These are phyloP conservation scores for Megastigmus dorsalis DNA, from an alignment of 2,888 invertebrate genomes.

Conservation along the genomic window DNA sequence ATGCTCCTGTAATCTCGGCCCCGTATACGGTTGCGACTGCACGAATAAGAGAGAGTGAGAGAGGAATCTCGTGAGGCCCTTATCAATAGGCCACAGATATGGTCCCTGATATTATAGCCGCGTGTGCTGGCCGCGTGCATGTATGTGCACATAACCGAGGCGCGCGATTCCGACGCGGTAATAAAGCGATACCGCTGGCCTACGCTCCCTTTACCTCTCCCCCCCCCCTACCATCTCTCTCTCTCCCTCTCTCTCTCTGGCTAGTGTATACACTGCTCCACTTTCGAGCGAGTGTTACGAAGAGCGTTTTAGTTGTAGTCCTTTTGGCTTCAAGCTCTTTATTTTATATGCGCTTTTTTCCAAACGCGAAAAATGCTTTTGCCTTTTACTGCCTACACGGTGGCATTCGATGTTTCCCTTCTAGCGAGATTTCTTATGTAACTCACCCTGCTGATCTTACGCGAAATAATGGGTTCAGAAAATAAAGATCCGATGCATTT, in stretches of 20 bases:
- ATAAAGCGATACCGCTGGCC: slow-evolving; percentile 35
- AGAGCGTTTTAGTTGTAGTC: background rate
- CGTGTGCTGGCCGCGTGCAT: background rate
- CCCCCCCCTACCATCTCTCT: background rate
- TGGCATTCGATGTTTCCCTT: no score
- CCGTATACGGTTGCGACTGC: no score
- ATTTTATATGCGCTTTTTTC: background rate
- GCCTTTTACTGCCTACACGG: no score
- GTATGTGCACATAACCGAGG: slow-evolving; percentile 6
- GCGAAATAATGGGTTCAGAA: no score
- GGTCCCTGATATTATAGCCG: slow-evolving; percentile 22
- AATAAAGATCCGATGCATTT: no score
- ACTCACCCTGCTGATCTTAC: no score
- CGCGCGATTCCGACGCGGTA: slow-evolving; percentile 26
- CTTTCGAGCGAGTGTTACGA: background rate
- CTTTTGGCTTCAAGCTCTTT: no score
- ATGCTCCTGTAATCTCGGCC: no score
- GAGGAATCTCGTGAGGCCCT: slow-evolving; percentile 36
- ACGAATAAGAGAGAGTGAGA: background rate
- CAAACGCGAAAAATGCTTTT: no score
- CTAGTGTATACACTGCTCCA: background rate
- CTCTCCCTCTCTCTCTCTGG: background rate
- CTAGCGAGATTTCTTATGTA: no score
- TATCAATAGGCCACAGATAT: slow-evolving; percentile 42
- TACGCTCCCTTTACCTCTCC: background rate